Conservation (phyloP, 2,888 invertebrate genomes). For the Meiosimyza platycephala region DNA sequence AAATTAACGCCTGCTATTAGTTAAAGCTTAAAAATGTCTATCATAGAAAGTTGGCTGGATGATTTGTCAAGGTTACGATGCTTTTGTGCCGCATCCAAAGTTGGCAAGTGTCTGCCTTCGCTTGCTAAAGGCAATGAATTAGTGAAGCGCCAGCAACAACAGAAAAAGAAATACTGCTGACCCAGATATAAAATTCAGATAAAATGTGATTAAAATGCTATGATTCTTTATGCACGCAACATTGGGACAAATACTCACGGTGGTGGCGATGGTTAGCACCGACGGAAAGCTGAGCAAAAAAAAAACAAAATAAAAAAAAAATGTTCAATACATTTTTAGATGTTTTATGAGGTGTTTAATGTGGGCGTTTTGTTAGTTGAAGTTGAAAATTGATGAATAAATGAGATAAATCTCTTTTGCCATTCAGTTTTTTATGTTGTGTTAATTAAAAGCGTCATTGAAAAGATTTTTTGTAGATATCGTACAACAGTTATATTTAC, state of each 20-base stretch:
- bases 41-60: background rate
- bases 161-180: background rate
- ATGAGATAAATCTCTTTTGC: background rate
- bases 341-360: background rate
- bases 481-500: no score
- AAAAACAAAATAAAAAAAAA: constrained; percentile 6
- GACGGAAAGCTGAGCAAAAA: constrained; percentile 23
- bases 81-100: background rate
- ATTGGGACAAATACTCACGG: constrained; percentile 4
- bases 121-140: background rate
- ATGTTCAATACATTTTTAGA: background rate
- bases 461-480: no score
- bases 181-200: constrained; percentile 5
- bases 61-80: background rate
- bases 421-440: background rate
- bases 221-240: background rate
- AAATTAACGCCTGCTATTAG: no score
- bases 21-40: no score
- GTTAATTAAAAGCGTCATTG: no score
- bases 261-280: constrained; percentile 34
- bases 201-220: constrained; percentile 12
- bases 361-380: background rate
- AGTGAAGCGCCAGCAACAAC: background rate
- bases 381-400: constrained; percentile 23
- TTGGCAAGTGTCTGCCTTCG: background rate